These are phyloP conservation scores for Melipona beecheii DNA, from an alignment of 2,888 invertebrate species.

Conservation along the genomic window DNA sequence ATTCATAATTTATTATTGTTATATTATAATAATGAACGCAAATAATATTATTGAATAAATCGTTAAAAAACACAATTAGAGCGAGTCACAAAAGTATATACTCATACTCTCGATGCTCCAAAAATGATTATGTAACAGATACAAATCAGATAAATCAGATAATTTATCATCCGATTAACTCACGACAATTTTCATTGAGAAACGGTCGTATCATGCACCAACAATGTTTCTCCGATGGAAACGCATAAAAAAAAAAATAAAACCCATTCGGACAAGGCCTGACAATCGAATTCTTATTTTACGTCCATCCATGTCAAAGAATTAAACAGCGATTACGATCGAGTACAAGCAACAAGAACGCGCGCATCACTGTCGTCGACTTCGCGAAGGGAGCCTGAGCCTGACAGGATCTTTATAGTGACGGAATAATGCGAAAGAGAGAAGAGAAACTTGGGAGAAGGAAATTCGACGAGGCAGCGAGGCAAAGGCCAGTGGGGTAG, in stretches of 20 bases:
- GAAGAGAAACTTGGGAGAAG: conserved; percentile 20
- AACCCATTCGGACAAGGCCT: not conserved
- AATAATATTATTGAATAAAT: not conserved
- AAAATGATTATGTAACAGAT: too few species aligned
- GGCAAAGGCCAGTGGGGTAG: conserved; percentile 11
- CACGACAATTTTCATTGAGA: not conserved
- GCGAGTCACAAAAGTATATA: too few species aligned
- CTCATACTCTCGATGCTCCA: too few species aligned
- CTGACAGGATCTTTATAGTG: conserved; percentile 17
- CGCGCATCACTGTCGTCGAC: conserved; percentile 13
- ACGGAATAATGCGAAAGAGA: conserved; percentile 24
- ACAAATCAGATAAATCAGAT: too few species aligned
- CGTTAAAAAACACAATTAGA: too few species aligned
- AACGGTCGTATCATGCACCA: not conserved
- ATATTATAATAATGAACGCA: too few species aligned
- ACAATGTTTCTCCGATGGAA: not conserved
- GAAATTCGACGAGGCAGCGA: conserved; percentile 29
- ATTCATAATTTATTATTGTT: too few species aligned
- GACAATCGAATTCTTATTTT: conserved; percentile 17
- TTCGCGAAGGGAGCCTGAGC: conserved; percentile 22
- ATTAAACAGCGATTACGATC: conserved; percentile 35
- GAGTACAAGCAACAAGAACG: conserved; percentile 24
- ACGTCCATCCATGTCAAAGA: conserved; percentile 25
- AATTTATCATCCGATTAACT: too few species aligned
- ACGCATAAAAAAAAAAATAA: not conserved